phyloP scores from a whole-genome alignment of 2,888 invertebrate genomes.

The Heliconius ismenius region DNA sequence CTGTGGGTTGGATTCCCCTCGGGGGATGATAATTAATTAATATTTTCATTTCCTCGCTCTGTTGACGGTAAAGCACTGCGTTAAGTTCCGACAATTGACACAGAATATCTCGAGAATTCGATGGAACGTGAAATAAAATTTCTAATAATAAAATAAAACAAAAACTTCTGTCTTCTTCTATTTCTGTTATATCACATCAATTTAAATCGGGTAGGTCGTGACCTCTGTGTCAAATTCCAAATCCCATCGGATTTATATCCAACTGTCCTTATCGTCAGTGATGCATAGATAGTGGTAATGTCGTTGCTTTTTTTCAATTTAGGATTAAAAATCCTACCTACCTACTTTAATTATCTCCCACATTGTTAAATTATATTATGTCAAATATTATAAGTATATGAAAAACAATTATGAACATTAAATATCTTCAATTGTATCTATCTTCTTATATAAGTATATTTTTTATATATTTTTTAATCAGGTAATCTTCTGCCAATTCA shows the following conservation, averaged over 20 bases:
- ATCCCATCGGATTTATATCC: conserved; percentile 2
- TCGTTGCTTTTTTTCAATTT: neutral
- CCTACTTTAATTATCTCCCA: neutral
- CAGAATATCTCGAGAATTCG: too few species aligned
- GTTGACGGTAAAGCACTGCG: too few species aligned
- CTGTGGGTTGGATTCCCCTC: too few species aligned
- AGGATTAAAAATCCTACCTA: too few species aligned
- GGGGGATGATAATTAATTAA: too few species aligned
- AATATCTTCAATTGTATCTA: neutral
- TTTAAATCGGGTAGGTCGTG: conserved; percentile 1
- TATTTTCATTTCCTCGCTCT: too few species aligned
- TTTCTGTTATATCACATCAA: neutral
- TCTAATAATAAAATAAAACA: neutral
- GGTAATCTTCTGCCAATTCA: too few species aligned
- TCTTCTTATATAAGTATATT: neutral
- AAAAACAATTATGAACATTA: neutral
- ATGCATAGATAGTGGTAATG: neutral
- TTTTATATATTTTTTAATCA: neutral
- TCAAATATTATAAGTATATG: too few species aligned
- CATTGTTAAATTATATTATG: neutral
- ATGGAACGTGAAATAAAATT: too few species aligned
- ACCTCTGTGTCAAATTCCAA: neutral
- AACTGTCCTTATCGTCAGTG: neutral
- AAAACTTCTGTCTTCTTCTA: neutral
- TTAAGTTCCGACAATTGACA: too few species aligned